Evolutionary conservation across 2,888 invertebrate species (phyloP), one percentile per base, ranked within the genome.

Genomic region (Oscheius sp.): DNA sequence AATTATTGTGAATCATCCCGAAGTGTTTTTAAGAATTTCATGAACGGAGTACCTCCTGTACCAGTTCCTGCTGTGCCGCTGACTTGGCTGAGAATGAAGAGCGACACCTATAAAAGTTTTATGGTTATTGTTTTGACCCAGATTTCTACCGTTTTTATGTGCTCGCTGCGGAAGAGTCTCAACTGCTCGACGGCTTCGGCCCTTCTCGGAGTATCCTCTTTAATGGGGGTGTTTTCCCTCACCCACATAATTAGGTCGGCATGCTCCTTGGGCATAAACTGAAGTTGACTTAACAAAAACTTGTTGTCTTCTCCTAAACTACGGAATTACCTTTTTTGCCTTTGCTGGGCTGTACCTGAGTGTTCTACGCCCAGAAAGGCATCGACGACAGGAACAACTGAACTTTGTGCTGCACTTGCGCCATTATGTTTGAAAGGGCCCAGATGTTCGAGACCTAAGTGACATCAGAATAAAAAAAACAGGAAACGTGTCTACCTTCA

Each of bases 341-440:
- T 55, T 33, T 55, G 34, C 33, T 33, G 33, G 55, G 29, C 17
- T 31, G 25, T 57, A 72, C 72, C 72, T 33, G 48, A 48, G 63
- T 72, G 72, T 31, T 42, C 27, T n/a, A 72, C 64, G 33, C 67
- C 67, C 45, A 72, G 46, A 37, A 72, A 72, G 17, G 72, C 72
- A 37, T 72, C 72, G 27, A 72, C 27, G 1, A 67, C 31, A 31
- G 65, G 63, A 1, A 70, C 37, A 8, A 57, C 61, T 4, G 70
- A 72, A 20, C 66, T 66, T 39, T 72, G 72, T 8, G 72, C 72
- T 12, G 72, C 72, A 50, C 64, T 66, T 12, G 72, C 72, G 5
- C 72, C 72, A 25, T 53, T 53, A 27, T 65, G 63, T 27, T 20
- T 48, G 27, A 57, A 55, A 20, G 72, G 69, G 39, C 52, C 57